Evolutionary conservation across 1,140 invertebrate species (phyloP).

Genomic region (Panagrolaimus sp.): DNA sequence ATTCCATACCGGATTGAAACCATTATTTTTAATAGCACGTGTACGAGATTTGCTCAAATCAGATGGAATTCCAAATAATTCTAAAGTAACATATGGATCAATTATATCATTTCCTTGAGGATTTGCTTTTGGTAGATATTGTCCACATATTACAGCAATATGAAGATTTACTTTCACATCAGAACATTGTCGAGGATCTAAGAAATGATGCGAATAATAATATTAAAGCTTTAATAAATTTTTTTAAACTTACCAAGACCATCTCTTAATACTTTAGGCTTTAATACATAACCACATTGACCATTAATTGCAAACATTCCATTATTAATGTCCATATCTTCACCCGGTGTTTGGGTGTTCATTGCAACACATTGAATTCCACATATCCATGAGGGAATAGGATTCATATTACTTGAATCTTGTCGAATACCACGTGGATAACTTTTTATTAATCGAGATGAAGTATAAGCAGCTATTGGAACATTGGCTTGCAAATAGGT

Average conservation of each 20-base stretch:
- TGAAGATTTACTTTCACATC: constrained; percentile 35
- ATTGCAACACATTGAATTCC: constrained; percentile 98
- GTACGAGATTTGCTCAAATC: constrained; percentile 63
- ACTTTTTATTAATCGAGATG: constrained; percentile 38
- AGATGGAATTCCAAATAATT: constrained; percentile 62
- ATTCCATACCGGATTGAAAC: constrained; percentile 67
- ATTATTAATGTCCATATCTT: constrained; percentile 47
- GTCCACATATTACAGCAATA: constrained; percentile 65
- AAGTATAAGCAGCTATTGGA: constrained; percentile 35
- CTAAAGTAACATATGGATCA: constrained; percentile 63
- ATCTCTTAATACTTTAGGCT: constrained; percentile 52
- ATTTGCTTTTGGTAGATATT: constrained; percentile 65
- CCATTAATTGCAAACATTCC: constrained; percentile 56
- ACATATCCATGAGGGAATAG: constrained; percentile 72
- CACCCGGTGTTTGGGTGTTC: constrained; percentile 74
- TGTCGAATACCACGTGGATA: constrained; percentile 46
- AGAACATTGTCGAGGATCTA: constrained; percentile 28
- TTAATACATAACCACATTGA: constrained; percentile 54
- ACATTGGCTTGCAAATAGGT: constrained; percentile 28
- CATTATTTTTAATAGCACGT: constrained; percentile 65
- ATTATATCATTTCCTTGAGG: constrained; percentile 61
- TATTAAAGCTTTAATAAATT: too few species aligned
- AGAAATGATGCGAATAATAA: too few species aligned
- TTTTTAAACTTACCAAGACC: constrained; percentile 26
- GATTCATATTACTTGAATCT: constrained; percentile 49